phyloP scores from a whole-genome alignment of 2,888 invertebrate genomes.

The Helicoverpa assulta region DNA sequence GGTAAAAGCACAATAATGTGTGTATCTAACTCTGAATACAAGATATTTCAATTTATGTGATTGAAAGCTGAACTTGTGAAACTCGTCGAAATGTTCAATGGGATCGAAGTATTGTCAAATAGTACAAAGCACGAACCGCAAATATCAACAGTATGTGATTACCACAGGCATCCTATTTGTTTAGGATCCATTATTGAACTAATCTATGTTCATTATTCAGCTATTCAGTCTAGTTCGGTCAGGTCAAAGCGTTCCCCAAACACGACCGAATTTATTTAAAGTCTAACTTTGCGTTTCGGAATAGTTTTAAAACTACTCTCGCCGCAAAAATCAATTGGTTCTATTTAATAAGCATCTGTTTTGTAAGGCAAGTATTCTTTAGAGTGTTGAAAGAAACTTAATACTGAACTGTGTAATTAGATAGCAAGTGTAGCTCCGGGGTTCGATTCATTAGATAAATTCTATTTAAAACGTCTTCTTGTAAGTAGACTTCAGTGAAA shows the following conservation, averaged over 20 bases:
- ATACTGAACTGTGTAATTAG: constrained; percentile 8
- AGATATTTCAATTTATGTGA: no score
- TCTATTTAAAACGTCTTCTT: constrained; percentile 18
- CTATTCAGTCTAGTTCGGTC: neutral
- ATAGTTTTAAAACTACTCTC: neutral
- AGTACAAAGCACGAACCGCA: neutral
- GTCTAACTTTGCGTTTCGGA: neutral
- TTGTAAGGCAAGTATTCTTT: neutral
- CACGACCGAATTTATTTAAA: neutral
- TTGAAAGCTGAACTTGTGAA: neutral
- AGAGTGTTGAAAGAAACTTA: neutral
- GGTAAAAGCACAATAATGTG: no score
- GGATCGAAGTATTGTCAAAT: neutral
- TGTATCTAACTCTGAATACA: no score
- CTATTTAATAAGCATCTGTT: neutral
- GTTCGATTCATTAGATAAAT: constrained; percentile 1
- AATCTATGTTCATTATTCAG: neutral
- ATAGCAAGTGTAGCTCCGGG: neutral
- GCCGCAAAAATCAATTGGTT: no score
- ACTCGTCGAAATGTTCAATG: neutral
- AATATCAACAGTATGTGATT: neutral
- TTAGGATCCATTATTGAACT: neutral
- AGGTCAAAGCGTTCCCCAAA: neutral
- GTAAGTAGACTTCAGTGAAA: constrained; percentile 2
- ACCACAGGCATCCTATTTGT: neutral